Evolutionary conservation across 2,113 vertebrate species (phyloP).

Genomic region (Lipotes vexillifer): DNA sequence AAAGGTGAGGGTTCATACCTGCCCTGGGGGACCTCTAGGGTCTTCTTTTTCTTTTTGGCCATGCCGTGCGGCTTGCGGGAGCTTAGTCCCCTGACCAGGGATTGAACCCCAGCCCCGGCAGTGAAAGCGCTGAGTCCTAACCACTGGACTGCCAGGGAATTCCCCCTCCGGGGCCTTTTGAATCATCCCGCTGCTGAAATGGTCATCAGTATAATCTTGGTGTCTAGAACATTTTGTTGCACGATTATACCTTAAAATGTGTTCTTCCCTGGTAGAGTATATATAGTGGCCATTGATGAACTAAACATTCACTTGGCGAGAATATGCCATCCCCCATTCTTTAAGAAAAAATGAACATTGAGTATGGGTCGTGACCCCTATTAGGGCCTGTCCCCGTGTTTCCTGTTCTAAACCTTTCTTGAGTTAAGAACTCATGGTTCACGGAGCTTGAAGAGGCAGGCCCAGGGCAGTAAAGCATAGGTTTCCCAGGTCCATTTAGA

Average conservation of each 20-base stretch:
- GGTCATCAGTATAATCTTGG: neutral
- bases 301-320: neutral
- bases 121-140: too few relatives aligned
- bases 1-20: neutral
- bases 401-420: neutral
- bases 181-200: neutral
- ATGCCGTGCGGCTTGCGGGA: too few relatives aligned
- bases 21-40: neutral
- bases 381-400: neutral
- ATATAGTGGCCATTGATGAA: accelerated
- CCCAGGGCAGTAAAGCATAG: accelerated
- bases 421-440: neutral
- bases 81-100: too few relatives aligned
- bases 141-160: too few relatives aligned
- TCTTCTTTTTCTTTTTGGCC: neutral
- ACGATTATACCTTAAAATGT: too few relatives aligned
- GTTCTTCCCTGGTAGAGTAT: neutral
- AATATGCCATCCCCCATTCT: neutral
- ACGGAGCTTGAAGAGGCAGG: neutral
- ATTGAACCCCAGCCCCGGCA: too few relatives aligned
- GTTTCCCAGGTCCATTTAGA: neutral
- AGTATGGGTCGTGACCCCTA: neutral
- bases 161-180: neutral
- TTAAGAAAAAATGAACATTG: neutral
- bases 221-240: neutral